Base-by-base conservation (phyloP, 2,888 invertebrate species). In the Sicus ferrugineus region DNA sequence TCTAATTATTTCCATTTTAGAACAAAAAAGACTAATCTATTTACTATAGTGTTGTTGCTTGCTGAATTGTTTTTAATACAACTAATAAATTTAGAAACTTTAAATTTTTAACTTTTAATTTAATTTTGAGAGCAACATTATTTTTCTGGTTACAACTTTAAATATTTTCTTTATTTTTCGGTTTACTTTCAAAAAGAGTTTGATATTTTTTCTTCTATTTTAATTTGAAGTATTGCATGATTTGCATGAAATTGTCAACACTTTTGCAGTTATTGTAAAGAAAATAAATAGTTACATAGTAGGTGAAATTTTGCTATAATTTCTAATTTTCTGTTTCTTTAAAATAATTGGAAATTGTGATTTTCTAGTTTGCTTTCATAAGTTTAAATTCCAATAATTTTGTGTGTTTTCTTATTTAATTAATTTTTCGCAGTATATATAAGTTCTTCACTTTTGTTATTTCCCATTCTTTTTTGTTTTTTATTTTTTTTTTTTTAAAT, bases 401-500 rank as follows among this genome's bases (percentile, higher is more conserved):
- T 56, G 26, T 30, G 2, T 56, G 23, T 56, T 56, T 7, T 56
- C 9, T 56, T 56, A 26, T n/a, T 56, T 21, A 11, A 23, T 38
- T 16, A 6, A 16, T 31, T 61, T 38, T 9, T 52, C 11, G 6
- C 16, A 11, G 5, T 38, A 38, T 38, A 19, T 52, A 19, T 52
- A 11, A 9, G 14, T 46, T 46, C 21, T 52, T 52, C 5, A 50
- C 9, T 11, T 5, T 7, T 23, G 21, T 11, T 52, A 23, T 54
- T 54, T 28, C 9, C 16, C 21, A 6, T 21, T 14, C 3, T 38
- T 64, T 56, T 69, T 50, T 69, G 30, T 52, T 46, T 54, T 63
- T 67, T 67, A 59, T 70, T 30, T 66, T 65, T 52, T 50, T 50
- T 65, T 69, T 62, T 19, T 72, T 56, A 54, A 64, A 38, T 50